Conservation (phyloP, 2,113 vertebrate genomes). For the Leptodactylus fuscus region DNA sequence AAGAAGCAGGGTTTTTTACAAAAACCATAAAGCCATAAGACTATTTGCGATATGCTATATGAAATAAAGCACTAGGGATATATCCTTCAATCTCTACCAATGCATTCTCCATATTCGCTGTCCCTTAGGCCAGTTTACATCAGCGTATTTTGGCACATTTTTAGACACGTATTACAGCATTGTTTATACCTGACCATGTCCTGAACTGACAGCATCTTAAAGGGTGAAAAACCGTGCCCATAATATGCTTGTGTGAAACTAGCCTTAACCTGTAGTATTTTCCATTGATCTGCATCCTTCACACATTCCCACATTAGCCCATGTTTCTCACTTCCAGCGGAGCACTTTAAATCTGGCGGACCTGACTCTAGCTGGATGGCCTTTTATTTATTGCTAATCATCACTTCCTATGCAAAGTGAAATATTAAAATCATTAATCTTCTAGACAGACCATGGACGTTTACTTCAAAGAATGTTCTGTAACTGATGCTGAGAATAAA, state of each 20-base stretch:
- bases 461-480: neutral
- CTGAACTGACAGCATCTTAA: too few species aligned
- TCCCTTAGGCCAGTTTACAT: too few species aligned
- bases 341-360: conserved; percentile 34
- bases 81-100: neutral
- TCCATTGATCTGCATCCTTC: neutral
- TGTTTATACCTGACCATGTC: too few species aligned
- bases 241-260: too few species aligned
- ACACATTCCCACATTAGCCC: neutral
- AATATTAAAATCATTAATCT: conserved; percentile 48
- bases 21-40: conserved; percentile 47
- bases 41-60: neutral
- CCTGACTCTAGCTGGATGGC: conserved; percentile 14
- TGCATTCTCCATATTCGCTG: neutral
- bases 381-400: conserved; percentile 56
- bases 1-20: neutral
- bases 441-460: neutral
- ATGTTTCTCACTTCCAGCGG: conserved; percentile 3
- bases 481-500: conserved; percentile 21
- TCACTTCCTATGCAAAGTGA: conserved; percentile 64
- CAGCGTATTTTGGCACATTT: too few species aligned
- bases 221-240: too few species aligned
- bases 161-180: too few species aligned
- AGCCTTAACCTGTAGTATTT: neutral
- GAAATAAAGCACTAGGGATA: conserved; percentile 27